Conservation (phyloP, 2,888 invertebrate species). For the Aphodius granarius region DNA sequence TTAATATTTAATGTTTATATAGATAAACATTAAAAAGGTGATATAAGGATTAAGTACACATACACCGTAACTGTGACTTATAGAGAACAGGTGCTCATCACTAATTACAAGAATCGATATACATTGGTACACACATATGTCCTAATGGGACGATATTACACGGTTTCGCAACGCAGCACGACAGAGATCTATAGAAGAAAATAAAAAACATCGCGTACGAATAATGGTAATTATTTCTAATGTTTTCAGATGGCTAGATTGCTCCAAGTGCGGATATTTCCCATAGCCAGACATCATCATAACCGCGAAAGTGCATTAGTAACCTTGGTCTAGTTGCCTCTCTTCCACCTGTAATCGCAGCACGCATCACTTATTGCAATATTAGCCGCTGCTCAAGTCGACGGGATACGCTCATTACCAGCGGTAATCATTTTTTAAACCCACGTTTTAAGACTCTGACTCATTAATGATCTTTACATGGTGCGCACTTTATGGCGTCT, state of each 20-base stretch:
- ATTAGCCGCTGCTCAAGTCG: background rate
- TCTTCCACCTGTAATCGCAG: constrained; percentile 34
- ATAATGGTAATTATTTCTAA: constrained; percentile 32
- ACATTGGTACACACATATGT: background rate
- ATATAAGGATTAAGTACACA: background rate
- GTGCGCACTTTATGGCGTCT: background rate
- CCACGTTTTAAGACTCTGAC: background rate
- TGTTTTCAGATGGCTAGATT: constrained; percentile 29
- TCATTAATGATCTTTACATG: background rate
- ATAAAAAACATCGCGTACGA: constrained; percentile 8
- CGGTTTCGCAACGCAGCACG: background rate
- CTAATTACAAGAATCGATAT: background rate
- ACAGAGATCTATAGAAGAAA: background rate
- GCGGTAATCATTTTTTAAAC: background rate
- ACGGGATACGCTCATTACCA: background rate
- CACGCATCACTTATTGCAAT: constrained; percentile 29
- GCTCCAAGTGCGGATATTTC: constrained; percentile 35
- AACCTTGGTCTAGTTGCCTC: constrained; percentile 37
- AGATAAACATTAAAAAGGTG: background rate
- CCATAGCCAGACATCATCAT: constrained; percentile 34
- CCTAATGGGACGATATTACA: background rate
- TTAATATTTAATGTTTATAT: too few relatives aligned
- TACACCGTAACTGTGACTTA: background rate
- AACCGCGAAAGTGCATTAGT: constrained; percentile 39
- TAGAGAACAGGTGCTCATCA: background rate